Conservation (phyloP, 2,888 invertebrate species). For the Archips xylosteana region DNA sequence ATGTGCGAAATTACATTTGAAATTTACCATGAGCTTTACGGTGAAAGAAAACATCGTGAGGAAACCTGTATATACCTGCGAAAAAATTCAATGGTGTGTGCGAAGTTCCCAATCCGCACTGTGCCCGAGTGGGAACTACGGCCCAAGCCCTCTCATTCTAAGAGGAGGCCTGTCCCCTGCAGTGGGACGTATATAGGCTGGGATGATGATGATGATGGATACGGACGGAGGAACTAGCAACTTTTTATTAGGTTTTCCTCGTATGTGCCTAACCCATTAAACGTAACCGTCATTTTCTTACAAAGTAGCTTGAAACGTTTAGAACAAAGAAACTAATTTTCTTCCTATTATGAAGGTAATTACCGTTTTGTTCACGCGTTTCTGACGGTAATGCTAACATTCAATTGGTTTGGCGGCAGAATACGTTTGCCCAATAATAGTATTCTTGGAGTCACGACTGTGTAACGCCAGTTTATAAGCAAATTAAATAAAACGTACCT, state of each 20-base stretch:
- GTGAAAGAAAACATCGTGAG: no score
- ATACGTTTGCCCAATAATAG: neutral
- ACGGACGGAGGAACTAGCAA: neutral
- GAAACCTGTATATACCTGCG: no score
- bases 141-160: no score
- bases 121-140: no score
- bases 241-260: neutral
- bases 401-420: neutral
- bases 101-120: no score
- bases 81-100: no score
- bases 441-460: neutral
- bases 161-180: no score
- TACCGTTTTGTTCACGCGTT: slow-evolving; percentile 16
- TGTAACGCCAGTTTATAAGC: neutral
- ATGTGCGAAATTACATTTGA: no score
- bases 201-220: neutral
- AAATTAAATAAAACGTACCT: neutral
- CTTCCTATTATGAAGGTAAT: slow-evolving; percentile 22
- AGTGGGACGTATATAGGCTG: no score
- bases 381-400: slow-evolving; percentile 3
- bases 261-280: neutral
- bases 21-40: no score
- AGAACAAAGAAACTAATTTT: slow-evolving; percentile 22
- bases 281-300: slow-evolving; percentile 11
- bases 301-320: neutral